These are phyloP conservation scores for Orthonychiurus folsomi DNA, from an alignment of 2,888 invertebrate species.

Conservation along the genomic window DNA sequence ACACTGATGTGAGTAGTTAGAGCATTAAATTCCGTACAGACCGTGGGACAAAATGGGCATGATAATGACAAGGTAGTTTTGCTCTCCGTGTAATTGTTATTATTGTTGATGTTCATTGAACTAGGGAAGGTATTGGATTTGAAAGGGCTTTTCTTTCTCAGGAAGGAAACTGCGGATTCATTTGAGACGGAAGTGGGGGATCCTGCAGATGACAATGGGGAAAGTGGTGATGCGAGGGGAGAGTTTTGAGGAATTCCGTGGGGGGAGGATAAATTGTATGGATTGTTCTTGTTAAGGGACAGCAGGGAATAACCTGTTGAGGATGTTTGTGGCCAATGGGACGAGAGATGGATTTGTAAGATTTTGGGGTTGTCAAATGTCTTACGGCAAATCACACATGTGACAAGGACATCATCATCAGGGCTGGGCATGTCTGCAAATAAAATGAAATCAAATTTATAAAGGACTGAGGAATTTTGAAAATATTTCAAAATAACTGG, in stretches of 20 bases:
- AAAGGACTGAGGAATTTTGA: neutral
- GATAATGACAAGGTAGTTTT: conserved; percentile 11
- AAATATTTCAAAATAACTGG: neutral
- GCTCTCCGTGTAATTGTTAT: neutral
- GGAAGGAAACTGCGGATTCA: neutral
- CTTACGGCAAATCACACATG: conserved; percentile 36
- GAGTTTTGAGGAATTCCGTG: neutral
- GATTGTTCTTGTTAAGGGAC: neutral
- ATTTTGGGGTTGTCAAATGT: conserved; percentile 33
- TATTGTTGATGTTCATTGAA: conserved; percentile 6
- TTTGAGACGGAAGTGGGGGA: conserved; percentile 16
- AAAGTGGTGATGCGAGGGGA: conserved; percentile 10
- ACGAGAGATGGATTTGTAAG: conserved; percentile 34
- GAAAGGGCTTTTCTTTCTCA: neutral
- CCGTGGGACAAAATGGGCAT: conserved; percentile 22
- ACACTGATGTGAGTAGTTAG: conserved; percentile 18
- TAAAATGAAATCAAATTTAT: neutral
- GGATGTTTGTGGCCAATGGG: conserved; percentile 26
- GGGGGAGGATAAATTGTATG: neutral
- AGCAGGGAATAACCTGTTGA: neutral
- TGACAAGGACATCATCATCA: neutral
- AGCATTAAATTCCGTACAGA: conserved; percentile 16
- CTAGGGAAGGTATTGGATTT: neutral
- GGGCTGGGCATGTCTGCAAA: neutral
- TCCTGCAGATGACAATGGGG: conserved; percentile 20